Percentiles rank a stretch among this genome's conserved stretches.
phyloP scores from a whole-genome alignment of 2,797 vertebrate species.

The Melanotaenia trifasciata region DNA sequence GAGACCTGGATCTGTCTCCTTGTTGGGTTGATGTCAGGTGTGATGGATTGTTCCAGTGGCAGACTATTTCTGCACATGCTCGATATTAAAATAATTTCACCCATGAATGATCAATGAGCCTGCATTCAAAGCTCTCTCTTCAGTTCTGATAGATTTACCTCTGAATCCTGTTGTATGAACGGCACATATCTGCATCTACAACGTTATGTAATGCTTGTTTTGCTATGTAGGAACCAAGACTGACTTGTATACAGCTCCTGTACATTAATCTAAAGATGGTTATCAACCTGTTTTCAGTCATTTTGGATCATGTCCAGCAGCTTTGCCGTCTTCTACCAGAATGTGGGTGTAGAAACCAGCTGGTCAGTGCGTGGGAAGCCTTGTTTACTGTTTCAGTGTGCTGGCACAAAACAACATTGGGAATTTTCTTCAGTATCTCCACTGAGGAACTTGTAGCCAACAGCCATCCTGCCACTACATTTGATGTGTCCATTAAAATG shows the following conservation, averaged over 20 bases:
- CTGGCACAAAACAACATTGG: conserved; percentile 64
- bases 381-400: conserved; percentile 77
- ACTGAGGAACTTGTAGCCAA: conserved; percentile 30
- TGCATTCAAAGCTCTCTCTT: neutral
- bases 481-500: conserved; percentile 23
- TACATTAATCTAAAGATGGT: conserved; percentile 61
- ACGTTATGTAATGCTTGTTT: neutral
- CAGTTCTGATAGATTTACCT: neutral
- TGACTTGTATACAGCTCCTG: conserved; percentile 21
- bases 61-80: neutral
- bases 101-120: neutral
- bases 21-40: neutral
- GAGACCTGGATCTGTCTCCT: neutral
- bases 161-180: no score
- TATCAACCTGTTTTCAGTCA: conserved; percentile 69
- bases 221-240: neutral
- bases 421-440: conserved; percentile 64
- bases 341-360: conserved; percentile 82
- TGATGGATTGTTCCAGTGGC: neutral
- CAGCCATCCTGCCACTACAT: conserved; percentile 24
- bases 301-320: conserved; percentile 73
- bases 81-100: neutral
- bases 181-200: no score
- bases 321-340: conserved; percentile 75
- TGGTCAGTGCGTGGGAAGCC: conserved; percentile 82